Conservation (phyloP, 2,888 invertebrate species). For the Melanotus villosus region DNA sequence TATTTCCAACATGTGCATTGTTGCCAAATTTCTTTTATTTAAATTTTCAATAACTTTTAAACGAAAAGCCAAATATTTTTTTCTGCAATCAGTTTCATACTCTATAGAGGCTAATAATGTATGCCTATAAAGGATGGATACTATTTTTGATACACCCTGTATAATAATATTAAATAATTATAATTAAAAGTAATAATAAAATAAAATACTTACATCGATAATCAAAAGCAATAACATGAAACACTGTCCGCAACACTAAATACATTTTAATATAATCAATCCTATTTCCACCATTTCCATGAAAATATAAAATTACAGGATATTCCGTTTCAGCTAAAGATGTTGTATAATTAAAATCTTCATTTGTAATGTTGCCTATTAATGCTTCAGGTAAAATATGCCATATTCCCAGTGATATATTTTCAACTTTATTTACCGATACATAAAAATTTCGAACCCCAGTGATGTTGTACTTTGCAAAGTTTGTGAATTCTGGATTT, state of each 20-base stretch:
- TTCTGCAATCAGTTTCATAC: no score
- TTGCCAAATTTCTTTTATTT: no score
- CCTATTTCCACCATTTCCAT: conserved; percentile 65
- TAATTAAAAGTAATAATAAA: background rate
- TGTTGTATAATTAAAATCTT: conserved; percentile 70
- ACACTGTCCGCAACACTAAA: conserved; percentile 75
- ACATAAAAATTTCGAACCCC: conserved; percentile 81
- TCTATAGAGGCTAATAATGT: no score
- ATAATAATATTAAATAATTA: no score
- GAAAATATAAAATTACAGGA: conserved; percentile 64
- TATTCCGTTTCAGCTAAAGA: conserved; percentile 69
- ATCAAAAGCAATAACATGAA: conserved; percentile 65
- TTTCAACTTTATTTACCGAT: conserved; percentile 64
- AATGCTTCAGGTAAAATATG: conserved; percentile 82
- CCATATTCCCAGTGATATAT: conserved; percentile 76
- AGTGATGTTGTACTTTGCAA: conserved; percentile 68
- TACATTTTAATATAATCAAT: conserved; percentile 76
- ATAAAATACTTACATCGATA: conserved; percentile 64
- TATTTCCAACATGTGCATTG: no score
- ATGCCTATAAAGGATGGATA: no score
- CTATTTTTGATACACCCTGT: no score
- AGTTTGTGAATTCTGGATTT: conserved; percentile 49
- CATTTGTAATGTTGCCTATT: conserved; percentile 68
- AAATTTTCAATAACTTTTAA: no score
- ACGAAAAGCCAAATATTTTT: no score